Evolutionary conservation across 2,797 vertebrate genomes (phyloP), one percentile per base, ranked within the genome.

Genomic region (Thaleichthys pacificus): DNA sequence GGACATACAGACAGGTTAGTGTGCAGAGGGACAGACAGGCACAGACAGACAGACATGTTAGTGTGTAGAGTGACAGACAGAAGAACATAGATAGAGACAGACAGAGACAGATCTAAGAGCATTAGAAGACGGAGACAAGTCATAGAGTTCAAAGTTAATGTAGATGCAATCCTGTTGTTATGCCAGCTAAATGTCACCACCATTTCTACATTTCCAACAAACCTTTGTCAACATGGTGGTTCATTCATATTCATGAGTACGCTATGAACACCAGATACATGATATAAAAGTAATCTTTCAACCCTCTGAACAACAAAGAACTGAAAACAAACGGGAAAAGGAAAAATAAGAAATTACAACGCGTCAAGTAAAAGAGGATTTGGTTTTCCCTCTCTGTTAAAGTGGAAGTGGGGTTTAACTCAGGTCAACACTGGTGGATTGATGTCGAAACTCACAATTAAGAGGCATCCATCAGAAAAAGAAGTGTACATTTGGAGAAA

Each of bases 321-420:
- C 60, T 30, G 21, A 22, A 75, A 80, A 86, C 70, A 70, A 71
- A 82, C 77, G 61, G 71, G 75, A 83, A 73, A 68, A 22, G 47
- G 61, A 83, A 74, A 61, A 32, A 6, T 32, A 77, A 28, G 47
- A 72, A 7, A 58, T 66, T n/a, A 26, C 66, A 77, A 21, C 51
- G 28, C 22, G 49, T 14, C 9, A 22, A 54, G 11, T 38, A 51
- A 67, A 26, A 32, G 24, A 47, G 19, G 49, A 21, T 61, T n/a
- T 12, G 35, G 1, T 61, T 69, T n/a, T 12, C 30, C 4, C 32
- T 42, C 22, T n/a, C 67, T 5, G 57, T 74, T 32, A 60, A n/a
- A 28, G 26, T 57, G 62, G 24, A 8, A 6, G 14, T 68, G 54
- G 66, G 21, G 2, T 42, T 30, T 21, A 70, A 72, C 73, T 75